Evolutionary conservation across 2,888 invertebrate genomes (phyloP), one percentile per base, ranked within the genome.

Genomic region (Dryocosmus kuriphilus): DNA sequence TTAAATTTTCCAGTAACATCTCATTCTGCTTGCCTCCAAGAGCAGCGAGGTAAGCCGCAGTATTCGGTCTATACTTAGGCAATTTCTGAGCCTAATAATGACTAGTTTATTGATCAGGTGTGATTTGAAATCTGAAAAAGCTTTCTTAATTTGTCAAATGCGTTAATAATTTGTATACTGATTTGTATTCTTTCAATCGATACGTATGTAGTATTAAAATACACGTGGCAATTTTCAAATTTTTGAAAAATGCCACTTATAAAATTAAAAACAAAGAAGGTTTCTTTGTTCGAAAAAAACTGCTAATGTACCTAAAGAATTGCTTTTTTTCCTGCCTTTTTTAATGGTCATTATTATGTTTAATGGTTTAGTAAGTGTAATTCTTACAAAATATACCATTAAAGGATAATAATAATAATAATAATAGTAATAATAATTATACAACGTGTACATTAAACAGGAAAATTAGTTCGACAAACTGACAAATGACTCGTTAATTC

Each of bases 381-480:
- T 51, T n/a, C 51, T 51, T 51, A n/a, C 51, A 51, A 51, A 51
- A 51, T n/a, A 51, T 9, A 51, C 2, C 9, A 51, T n/a, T 9
- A n/a, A 8, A 7, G 8, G n/a, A 51, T 51, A 51, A n/a, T 51
- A n/a, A n/a, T 9, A 51, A 16, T 51, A 51, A 51, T 51, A 51
- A 51, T 51, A 51, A n/a, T 51, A n/a, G 51, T 9, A 51, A 16
- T 51, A 51, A 51, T 51, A 51, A n/a, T 51, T 51, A n/a, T 51
- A n/a, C n/a, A 51, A 51, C 0, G 51, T 51, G n/a, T 51, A 51
- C 51, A 2, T 51, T n/a, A 51, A 51, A n/a, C n/a, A 51, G n/a
- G n/a, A n/a, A 51, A 51, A n/a, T 51, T 51, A 51, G 51, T 51
- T 51, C 8, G 51, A 51, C n/a, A n/a, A 51, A 51, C n/a, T 51